phyloP scores from a whole-genome alignment of 2,797 vertebrate genomes.

The Paedocypris micromegethes region DNA sequence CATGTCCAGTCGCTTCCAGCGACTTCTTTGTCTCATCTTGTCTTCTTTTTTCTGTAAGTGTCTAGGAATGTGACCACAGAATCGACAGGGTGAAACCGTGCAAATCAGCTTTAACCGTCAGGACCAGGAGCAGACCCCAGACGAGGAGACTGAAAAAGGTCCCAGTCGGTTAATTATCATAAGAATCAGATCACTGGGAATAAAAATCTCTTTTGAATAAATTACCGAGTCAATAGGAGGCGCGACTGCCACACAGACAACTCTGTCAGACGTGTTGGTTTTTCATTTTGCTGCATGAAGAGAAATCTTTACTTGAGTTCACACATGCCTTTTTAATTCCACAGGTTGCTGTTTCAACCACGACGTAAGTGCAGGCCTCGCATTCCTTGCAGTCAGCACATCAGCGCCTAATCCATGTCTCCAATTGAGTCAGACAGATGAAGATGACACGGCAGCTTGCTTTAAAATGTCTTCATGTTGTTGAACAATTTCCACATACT shows the following conservation, averaged over 20 bases:
- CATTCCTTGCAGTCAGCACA: no score
- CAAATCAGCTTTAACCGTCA: conserved; percentile 78
- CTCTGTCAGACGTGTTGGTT: conserved; percentile 68
- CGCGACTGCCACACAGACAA: conserved; percentile 77
- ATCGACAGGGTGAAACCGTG: conserved; percentile 68
- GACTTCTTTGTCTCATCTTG: conserved; percentile 55
- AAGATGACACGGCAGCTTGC: no score
- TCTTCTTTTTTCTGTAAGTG: conserved; percentile 62
- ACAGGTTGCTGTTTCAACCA: no score
- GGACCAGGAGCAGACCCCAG: conserved; percentile 68
- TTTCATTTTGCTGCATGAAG: conserved; percentile 46
- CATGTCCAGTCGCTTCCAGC: conserved; percentile 62
- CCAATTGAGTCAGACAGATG: no score
- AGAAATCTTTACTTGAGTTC: no score
- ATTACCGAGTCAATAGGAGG: conserved; percentile 75
- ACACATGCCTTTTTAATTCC: no score
- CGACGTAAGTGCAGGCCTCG: no score
- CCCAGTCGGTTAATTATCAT: conserved; percentile 75
- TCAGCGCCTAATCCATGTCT: no score
- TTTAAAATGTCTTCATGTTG: no score
- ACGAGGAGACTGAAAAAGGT: conserved; percentile 70
- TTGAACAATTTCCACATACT: no score
- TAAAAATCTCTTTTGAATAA: conserved; percentile 82
- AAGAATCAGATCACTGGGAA: conserved; percentile 74
- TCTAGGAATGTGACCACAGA: conserved; percentile 72